Percentiles rank a stretch among this genome's conserved stretches.
These are phyloP conservation scores for Capreolus pygargus DNA, from an alignment of 2,113 vertebrate genomes.

Conservation along the genomic window DNA sequence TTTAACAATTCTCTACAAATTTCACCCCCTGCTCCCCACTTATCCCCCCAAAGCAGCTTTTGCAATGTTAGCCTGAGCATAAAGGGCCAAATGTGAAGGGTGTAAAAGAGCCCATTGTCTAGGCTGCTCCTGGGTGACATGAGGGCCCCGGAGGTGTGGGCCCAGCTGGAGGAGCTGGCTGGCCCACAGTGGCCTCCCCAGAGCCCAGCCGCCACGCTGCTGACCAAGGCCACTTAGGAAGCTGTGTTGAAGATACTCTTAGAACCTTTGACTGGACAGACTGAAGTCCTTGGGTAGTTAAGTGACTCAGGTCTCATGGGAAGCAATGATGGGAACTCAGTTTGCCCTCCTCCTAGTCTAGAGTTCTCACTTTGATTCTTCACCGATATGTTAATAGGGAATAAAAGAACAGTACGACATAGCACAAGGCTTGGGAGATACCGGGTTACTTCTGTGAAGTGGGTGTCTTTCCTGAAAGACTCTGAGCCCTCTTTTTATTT, in stretches of 20 bases:
- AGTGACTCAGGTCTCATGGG: neutral
- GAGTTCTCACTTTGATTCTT: neutral
- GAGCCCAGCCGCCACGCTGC: neutral
- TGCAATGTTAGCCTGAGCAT: neutral
- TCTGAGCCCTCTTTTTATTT: neutral
- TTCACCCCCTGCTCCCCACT: neutral
- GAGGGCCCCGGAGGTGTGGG: neutral
- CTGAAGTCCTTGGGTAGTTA: neutral
- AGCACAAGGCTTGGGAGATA: neutral
- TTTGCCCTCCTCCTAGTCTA: neutral
- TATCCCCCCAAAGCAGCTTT: neutral
- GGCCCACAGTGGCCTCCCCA: neutral
- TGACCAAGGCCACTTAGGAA: neutral
- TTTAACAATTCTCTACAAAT: slow-evolving; percentile 25
- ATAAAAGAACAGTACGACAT: neutral
- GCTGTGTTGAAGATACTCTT: neutral
- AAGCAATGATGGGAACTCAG: neutral
- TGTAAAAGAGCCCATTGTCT: slow-evolving; percentile 31
- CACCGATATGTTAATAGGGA: neutral
- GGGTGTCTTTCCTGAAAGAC: neutral
- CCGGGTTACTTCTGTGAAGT: neutral
- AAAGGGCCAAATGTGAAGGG: slow-evolving; percentile 6
- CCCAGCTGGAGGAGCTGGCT: neutral
- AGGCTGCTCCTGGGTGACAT: neutral
- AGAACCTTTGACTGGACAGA: neutral